Evolutionary conservation across 2,113 vertebrate genomes (phyloP), one percentile per base, ranked within the genome.

Genomic region (Felis chaus): DNA sequence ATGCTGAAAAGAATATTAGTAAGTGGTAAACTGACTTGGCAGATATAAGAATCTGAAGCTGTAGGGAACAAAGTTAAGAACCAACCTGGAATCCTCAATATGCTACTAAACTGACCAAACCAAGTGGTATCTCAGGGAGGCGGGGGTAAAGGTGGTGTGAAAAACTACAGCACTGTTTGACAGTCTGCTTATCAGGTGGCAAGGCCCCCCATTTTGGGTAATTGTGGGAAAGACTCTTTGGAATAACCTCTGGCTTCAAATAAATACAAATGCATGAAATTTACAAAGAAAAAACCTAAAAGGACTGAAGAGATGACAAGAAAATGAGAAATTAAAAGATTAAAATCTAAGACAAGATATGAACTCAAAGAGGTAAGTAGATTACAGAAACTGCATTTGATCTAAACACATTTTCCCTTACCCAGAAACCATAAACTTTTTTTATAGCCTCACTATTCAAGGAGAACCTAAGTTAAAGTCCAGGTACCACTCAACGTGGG

Each of bases 31-130:
- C 7, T 68, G n/a, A 69, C 39, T 85, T 91, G 78, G 71, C 15
- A 15, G 39, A 84, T 79, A 69, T 50, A 19, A 91, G 81, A 95
- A 93, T 19, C 83, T 87, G 92, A 94, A 90, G 48, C 29, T 57
- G 31, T 57, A 95, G 61, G 33, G 25, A 61, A 69, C 39, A 85
- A 86, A 86, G 36, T 63, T 66, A 84, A 78, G 25, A 69, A 48
- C 31, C 25, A 48, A 69, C 5, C 5, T 69, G 8, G 21, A 78
- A 41, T 95, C 45, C 29, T 76, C 36, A 63, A 57, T 45, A 55
- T 57, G 53, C 41, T 82, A 82, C 65, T 68, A 36, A 78, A 91
- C 25, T 85, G 9, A 50, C 86, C 63, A 39, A 31, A 71, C 11
- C 71, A 69, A 33, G 45, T 45, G 21, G 29, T 85, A 48, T 39